Conservation (phyloP, 2,113 vertebrate species). For the Tretioscincus oriximinensis region DNA sequence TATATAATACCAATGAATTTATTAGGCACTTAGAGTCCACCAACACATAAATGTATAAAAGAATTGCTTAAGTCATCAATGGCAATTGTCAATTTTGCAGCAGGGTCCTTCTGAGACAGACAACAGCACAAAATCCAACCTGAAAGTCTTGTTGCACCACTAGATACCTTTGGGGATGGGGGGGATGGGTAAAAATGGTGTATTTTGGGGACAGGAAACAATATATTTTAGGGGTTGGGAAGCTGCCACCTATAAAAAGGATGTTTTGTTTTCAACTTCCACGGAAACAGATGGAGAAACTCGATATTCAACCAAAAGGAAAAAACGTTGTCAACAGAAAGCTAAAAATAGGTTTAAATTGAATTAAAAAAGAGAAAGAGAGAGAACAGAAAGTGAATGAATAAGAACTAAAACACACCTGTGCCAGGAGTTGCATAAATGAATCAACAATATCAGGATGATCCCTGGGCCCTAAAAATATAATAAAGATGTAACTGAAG, state of each 20-base stretch:
- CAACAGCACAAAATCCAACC: conserved; percentile 35
- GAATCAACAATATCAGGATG: conserved; percentile 99
- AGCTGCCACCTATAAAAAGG: conserved; percentile 68
- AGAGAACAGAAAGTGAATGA: conserved; percentile 99
- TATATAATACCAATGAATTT: not conserved
- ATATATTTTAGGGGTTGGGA: not conserved
- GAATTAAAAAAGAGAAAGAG: conserved; percentile 86
- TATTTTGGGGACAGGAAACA: conserved; percentile 40
- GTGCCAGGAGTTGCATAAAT: conserved; percentile 99
- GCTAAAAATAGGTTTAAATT: conserved; percentile 87
- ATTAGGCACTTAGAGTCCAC: not conserved
- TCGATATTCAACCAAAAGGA: conserved; percentile 86
- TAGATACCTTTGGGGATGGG: conserved; percentile 42
- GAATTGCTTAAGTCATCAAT: not conserved
- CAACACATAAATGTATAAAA: not conserved
- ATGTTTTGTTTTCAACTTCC: conserved; percentile 84
- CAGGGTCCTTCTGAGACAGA: not conserved
- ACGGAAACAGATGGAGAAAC: conserved; percentile 88
- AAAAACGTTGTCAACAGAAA: conserved; percentile 87
- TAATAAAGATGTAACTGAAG: conserved; percentile 99
- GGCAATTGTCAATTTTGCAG: conserved; percentile 9
- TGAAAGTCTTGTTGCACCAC: conserved; percentile 46
- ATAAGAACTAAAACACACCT: conserved; percentile 99
- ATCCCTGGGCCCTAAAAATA: conserved; percentile 99
- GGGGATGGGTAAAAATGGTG: conserved; percentile 8